Evolutionary conservation across 2,113 vertebrate genomes (phyloP), one percentile per base, ranked within the genome.

Genomic region (Protomyctophum bolini): DNA sequence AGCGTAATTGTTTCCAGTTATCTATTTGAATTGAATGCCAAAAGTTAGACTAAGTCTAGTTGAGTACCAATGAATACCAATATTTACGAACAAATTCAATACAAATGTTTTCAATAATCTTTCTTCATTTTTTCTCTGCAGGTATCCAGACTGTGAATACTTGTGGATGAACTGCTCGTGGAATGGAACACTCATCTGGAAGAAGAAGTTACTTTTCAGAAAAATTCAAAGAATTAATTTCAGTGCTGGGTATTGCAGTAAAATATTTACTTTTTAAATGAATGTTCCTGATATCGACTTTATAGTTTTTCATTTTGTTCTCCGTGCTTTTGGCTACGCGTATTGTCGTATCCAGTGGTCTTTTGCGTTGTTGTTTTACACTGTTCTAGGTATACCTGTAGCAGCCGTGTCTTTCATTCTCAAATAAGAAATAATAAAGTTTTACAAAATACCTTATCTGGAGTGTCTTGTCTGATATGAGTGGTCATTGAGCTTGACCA

Each of bases 301-400:
- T 75, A 57, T 85, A 75, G 63, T 70, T 83, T 12, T 45, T 50
- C 29, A 54, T 48, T 21, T 66, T n/a, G n/a, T n/a, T n/a, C n/a
- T 62, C 15, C 68, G 62, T 70, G 48, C 28, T 67, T 51, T 47
- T 69, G 21, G n/a, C 69, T 29, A 51, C 58, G 65, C 72, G 12
- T 70, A 5, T 15, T 50, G 11, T 21, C 21, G 21, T 67, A 15
- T 33, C 50, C 28, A 48, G 33, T 41, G 58, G 66, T 54, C 48
- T 28, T 28, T 67, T 80, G n/a, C 58, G 60, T 76, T 70, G 59
- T 63, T 66, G 74, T 91, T 91, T 90, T 90, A 68, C 91, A 89
- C 65, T 63, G 58, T 62, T 68, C 50, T 46, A 58, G 61, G 50
- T 86, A 75, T 61, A 73, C 47, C n/a, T 86, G 78, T 89, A 83